Base-by-base conservation (phyloP, 2,113 vertebrate species). In the Solea senegalensis region DNA sequence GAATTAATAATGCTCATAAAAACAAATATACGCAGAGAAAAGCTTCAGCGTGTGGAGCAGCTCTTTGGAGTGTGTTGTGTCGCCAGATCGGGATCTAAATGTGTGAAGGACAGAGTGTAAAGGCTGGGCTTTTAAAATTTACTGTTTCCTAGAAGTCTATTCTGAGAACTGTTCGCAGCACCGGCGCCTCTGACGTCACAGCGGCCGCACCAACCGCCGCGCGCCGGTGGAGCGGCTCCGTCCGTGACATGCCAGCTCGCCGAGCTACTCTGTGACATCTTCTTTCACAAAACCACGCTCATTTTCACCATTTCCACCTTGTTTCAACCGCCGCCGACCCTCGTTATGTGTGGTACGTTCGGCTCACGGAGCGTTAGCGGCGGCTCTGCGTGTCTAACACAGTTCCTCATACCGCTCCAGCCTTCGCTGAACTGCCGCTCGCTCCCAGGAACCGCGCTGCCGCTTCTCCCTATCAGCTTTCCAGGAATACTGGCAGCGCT, bases 101-200 rank as follows among this genome's bases (percentile, higher is more conserved):
- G 86, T 88, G 84, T 85, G 83, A 86, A 86, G 85, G 83, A 90
- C 86, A 56, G 68, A 67, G 77, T 66, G 83, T 87, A 85, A 84
- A 85, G 88, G 82, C 91, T 92, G 65, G 90, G 85, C 90, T 91
- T 91, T 89, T 88, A 84, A 88, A 91, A 86, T 86, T 90, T 75
- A 83, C 86, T 73, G 80, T 89, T 94, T 94, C 93, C 90, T 91
- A 90, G 93, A 94, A 93, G 82, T 84, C 88, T 84, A 90, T 95
- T 94, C 93, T 92, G 83, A 88, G 94, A 94, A 95, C 86, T 89
- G 66, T 26, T 78, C 82, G 55, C 74, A 34, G 86, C 88, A 78
- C 82, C 81, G 74, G 85, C 88, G 82, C 85, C 85, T 88, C 60
- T 95, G 93, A 95, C 94, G 93, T 91, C 91, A 93, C 89, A 11